Conservation (phyloP, 2,888 invertebrate species). For the Nipponacmea schrenckii region DNA sequence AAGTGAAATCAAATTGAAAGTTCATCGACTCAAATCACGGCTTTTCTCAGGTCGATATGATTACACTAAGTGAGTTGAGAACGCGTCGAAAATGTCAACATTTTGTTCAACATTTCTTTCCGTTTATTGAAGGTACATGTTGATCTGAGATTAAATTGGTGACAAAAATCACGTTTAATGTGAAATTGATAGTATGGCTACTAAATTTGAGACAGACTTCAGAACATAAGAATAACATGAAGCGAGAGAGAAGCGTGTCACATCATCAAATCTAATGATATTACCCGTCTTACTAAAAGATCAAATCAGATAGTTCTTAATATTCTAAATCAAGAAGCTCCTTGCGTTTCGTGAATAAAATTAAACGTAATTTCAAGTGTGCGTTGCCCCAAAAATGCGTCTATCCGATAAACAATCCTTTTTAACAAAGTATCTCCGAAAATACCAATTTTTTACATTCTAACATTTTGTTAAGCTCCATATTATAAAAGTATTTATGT, state of each 20-base stretch:
- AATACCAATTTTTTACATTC: no score
- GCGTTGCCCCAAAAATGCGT: no score
- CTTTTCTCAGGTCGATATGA: not conserved
- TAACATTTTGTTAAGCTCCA: no score
- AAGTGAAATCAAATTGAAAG: not conserved
- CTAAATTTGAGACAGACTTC: not conserved
- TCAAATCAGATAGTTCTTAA: not conserved
- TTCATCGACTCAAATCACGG: not conserved
- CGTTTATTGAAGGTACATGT: conserved; percentile 1
- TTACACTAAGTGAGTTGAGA: not conserved
- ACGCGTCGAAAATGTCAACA: not conserved
- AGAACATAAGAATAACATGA: not conserved
- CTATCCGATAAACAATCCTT: no score
- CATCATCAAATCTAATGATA: not conserved
- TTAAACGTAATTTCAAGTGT: no score
- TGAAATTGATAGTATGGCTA: not conserved
- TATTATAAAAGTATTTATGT: no score
- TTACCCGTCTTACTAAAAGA: not conserved
- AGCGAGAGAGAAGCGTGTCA: not conserved
- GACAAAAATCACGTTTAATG: not conserved
- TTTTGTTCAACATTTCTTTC: not conserved
- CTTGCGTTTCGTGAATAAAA: no score
- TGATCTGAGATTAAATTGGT: not conserved
- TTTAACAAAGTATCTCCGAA: no score
- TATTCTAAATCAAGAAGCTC: no score